Percentiles rank a stretch among this genome's conserved stretches.
These are phyloP conservation scores for Amblyjoppa proteus DNA, from an alignment of 2,888 invertebrate species.

Conservation along the genomic window DNA sequence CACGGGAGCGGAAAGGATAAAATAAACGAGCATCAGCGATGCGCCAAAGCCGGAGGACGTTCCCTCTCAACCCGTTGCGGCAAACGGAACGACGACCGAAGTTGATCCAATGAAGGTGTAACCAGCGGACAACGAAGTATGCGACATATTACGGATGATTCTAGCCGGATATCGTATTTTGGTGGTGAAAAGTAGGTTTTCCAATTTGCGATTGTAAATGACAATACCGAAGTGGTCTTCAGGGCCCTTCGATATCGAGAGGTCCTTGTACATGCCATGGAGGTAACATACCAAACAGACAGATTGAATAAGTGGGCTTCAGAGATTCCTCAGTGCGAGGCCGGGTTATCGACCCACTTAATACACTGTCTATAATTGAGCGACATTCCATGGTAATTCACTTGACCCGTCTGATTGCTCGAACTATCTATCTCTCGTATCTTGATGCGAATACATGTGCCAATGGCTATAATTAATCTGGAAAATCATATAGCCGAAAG, in stretches of 20 bases:
- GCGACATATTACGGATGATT: not conserved
- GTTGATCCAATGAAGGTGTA: not conserved
- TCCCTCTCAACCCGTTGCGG: not conserved
- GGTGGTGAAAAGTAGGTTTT: not conserved
- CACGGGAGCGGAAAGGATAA: conserved; percentile 21
- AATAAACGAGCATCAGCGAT: conserved; percentile 29
- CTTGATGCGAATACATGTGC: not conserved
- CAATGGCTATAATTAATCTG: not conserved
- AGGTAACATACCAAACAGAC: not conserved
- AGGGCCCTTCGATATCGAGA: conserved; percentile 4
- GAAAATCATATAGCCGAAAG: conserved; percentile 1
- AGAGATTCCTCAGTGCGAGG: not conserved
- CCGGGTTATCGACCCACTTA: conserved; percentile 18
- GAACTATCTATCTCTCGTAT: not conserved
- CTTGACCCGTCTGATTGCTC: conserved; percentile 9
- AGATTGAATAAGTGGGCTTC: not conserved
- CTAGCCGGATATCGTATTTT: not conserved
- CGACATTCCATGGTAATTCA: conserved; percentile 10
- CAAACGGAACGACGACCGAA: conserved; percentile 4
- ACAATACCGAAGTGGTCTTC: not conserved
- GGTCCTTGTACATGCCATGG: not conserved
- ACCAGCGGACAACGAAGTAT: not conserved
- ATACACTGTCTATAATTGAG: conserved; percentile 16
- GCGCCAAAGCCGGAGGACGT: not conserved
- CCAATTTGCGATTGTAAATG: not conserved